These are phyloP conservation scores for Apotomis capreana DNA, from an alignment of 2,888 invertebrate species.

Conservation along the genomic window DNA sequence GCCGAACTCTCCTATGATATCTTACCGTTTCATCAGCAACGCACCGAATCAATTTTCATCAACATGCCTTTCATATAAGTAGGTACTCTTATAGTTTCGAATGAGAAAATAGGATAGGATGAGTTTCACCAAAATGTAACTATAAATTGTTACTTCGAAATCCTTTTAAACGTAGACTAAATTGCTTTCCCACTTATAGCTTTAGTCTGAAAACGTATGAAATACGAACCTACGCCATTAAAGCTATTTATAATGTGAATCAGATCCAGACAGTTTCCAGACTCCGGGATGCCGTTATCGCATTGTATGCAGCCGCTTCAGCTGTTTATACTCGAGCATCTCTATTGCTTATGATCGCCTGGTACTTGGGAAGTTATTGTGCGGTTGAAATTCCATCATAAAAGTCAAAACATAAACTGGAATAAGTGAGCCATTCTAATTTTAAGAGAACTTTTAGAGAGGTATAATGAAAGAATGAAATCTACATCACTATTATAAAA, in stretches of 20 bases:
- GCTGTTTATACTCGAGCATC: background rate
- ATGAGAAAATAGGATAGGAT: background rate
- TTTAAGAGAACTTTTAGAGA: no score
- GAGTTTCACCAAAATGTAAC: background rate
- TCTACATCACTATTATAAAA: no score
- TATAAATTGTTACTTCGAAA: background rate
- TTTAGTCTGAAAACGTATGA: constrained; percentile 5
- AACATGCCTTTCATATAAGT: no score
- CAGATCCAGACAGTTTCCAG: constrained; percentile 32
- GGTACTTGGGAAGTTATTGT: constrained; percentile 10
- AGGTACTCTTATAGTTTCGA: background rate
- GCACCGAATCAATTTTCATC: no score
- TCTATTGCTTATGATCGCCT: constrained; percentile 1
- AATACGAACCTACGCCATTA: constrained; percentile 22
- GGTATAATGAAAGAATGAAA: no score
- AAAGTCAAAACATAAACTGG: no score
- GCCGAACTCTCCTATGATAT: no score
- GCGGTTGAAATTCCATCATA: constrained; percentile 1
- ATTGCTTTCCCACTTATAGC: constrained; percentile 42
- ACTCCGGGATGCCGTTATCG: constrained; percentile 28
- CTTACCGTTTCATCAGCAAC: no score
- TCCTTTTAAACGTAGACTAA: background rate
- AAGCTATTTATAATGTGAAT: constrained; percentile 36
- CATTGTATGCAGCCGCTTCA: constrained; percentile 18
- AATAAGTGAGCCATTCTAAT: no score